Conservation (phyloP, 2,797 vertebrate species). For the Clarias fuscus region DNA sequence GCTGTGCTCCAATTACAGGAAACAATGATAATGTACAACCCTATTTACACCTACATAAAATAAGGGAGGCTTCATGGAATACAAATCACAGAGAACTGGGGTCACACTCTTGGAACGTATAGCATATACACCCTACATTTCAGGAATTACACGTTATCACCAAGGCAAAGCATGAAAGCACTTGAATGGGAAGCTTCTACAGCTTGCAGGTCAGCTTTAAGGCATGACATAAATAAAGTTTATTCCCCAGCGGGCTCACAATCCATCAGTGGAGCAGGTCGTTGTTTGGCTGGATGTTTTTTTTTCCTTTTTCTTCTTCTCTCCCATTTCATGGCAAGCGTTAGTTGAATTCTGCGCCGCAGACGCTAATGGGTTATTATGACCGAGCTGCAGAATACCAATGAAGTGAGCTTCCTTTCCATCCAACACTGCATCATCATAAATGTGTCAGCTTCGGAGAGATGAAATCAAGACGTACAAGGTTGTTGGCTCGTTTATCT, state of each 20-base stretch:
- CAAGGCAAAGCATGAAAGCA: not conserved
- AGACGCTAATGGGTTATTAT: slow-evolving; percentile 26
- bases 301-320: not conserved
- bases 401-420: not conserved
- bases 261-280: slow-evolving; percentile 24
- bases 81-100: slow-evolving; percentile 19
- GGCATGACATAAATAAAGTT: slow-evolving; percentile 31
- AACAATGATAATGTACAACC: slow-evolving; percentile 52
- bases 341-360: slow-evolving; percentile 4
- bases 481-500: not conserved
- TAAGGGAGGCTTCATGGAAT: slow-evolving; percentile 30
- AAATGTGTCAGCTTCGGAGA: not conserved
- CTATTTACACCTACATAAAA: slow-evolving; percentile 51
- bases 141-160: slow-evolving; percentile 12
- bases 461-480: slow-evolving; percentile 11
- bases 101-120: slow-evolving; percentile 1
- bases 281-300: slow-evolving; percentile 22
- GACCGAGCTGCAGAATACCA: slow-evolving; percentile 5
- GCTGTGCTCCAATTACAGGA: slow-evolving; percentile 48
- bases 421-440: not conserved
- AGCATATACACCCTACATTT: slow-evolving; percentile 5
- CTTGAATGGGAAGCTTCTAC: slow-evolving; percentile 11
- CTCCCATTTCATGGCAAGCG: not conserved
- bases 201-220: slow-evolving; percentile 33
- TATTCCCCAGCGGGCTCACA: slow-evolving; percentile 9